Conservation (phyloP, 92 coral and sea anemone species). For the Pocillopora grandis region DNA sequence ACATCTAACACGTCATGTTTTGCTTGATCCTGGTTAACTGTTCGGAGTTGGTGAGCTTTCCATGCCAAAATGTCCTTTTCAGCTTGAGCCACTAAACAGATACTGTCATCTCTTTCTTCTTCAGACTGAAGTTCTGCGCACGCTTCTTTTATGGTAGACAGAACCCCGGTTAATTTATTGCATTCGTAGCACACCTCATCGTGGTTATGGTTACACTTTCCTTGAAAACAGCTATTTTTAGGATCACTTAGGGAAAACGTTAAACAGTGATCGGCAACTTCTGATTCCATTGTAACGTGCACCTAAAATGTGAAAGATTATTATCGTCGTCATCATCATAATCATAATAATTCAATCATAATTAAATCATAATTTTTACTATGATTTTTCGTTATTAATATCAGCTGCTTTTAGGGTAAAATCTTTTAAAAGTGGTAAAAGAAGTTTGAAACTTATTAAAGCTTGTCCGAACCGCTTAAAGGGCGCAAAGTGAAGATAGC, state of each 20-base stretch:
- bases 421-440: no score
- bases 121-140: conserved; percentile 19
- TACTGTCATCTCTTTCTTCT: conserved; percentile 37
- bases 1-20: conserved; percentile 21
- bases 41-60: conserved; percentile 38
- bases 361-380: no score
- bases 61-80: conserved; percentile 22
- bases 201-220: conserved; percentile 27
- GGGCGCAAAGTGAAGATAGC: no score
- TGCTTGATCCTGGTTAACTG: conserved; percentile 43
- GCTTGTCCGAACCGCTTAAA: no score
- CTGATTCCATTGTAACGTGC: conserved; percentile 27
- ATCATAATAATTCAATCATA: no score
- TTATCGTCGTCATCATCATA: no score
- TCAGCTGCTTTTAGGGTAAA: no score
- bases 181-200: conserved; percentile 24
- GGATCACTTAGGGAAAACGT: conserved; percentile 37
- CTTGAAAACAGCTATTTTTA: no score
- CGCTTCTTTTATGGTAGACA: conserved; percentile 10
- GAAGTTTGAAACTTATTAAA: no score
- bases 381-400: no score
- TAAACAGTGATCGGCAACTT: conserved; percentile 40
- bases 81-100: neutral
- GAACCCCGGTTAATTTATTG: conserved; percentile 10
- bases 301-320: conserved; percentile 7